Base-by-base conservation (phyloP, 2,797 vertebrate species). In the Odontamblyopus lacepedii region DNA sequence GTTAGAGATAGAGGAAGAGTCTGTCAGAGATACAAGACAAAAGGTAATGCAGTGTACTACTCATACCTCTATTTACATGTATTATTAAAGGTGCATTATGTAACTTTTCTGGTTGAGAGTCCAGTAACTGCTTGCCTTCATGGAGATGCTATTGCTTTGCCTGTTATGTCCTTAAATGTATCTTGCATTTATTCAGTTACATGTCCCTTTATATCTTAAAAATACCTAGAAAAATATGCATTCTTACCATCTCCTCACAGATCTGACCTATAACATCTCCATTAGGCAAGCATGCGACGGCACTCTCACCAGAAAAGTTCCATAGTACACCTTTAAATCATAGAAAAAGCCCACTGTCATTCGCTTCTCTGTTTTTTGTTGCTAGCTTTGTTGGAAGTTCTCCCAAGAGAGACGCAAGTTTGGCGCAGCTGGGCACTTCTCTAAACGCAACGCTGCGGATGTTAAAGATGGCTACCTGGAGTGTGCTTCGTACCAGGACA, bases 1-100 rank as follows among this genome's bases (percentile, higher is more conserved):
- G 82, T 83, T 85, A 75, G 98, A 99, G 93, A 94, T 99, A 69
- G 95, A 96, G 29, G 94, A 96, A 44, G 96, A 96, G 87, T 92
- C 92, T 2, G 32, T 94, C 71, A 95, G 78, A 69, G 92, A 94
- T 29, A 80, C 87, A 30, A 88, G 84, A 90, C 84, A 80, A 64
- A 95, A 92, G 95, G 97, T 96, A 85, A 44, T 48, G 18, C 30
- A 72, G 44, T 53, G 44, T 11, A 60, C 5, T 57, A 8, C 29
- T 15, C 57, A 30, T 30, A 16, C 9, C 29, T 60, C 13, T 6
- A 57, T 19, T 53, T 53, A 53, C 1, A 7, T 53, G 1, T 53
- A 53, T 19, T 18, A 53, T 18, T n/a, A 19, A 48, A 48, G 13
- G 12, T 48, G 44, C 44, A 48, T 5, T 48, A 15, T 48, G 44